Evolutionary conservation across 2,888 invertebrate species (phyloP).

Genomic region (Rhabditophanes sp.): DNA sequence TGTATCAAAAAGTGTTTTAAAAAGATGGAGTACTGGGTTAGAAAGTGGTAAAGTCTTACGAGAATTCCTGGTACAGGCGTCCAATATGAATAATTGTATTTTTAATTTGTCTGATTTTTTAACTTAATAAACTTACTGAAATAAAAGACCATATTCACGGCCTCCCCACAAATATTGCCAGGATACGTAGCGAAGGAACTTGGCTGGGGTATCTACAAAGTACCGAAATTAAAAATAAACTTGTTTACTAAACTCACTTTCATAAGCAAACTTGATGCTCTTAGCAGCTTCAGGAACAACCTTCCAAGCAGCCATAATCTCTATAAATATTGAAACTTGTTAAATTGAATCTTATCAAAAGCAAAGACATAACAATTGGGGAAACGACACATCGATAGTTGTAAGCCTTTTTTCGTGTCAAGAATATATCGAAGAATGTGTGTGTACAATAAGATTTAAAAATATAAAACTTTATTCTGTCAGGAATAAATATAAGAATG

Average conservation of each 20-base stretch:
- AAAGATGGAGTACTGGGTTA: background rate
- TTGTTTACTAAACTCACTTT: constrained; percentile 12
- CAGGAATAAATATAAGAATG: too few relatives aligned
- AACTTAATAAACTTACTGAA: constrained; percentile 4
- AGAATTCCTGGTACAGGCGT: constrained; percentile 1
- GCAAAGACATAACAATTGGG: too few relatives aligned
- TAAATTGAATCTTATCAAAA: too few relatives aligned
- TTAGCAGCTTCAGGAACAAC: constrained; percentile 20
- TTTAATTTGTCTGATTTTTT: background rate
- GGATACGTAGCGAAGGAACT: constrained; percentile 23
- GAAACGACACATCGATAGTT: too few relatives aligned
- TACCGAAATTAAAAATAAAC: constrained; percentile 4
- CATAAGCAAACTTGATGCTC: constrained; percentile 23
- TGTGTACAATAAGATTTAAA: too few relatives aligned
- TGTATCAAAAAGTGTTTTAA: constrained; percentile 19
- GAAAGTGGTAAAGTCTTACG: constrained; percentile 5
- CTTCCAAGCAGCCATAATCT: constrained; percentile 5
- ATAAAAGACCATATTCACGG: constrained; percentile 22
- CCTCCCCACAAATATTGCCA: constrained; percentile 40
- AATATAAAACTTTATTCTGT: too few relatives aligned
- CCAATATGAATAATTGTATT: background rate
- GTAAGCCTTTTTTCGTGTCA: too few relatives aligned
- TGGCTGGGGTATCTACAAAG: constrained; percentile 15
- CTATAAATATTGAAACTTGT: too few relatives aligned
- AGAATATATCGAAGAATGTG: too few relatives aligned